Evolutionary conservation across 2,888 invertebrate genomes (phyloP).

Genomic region (Dicycla oo): DNA sequence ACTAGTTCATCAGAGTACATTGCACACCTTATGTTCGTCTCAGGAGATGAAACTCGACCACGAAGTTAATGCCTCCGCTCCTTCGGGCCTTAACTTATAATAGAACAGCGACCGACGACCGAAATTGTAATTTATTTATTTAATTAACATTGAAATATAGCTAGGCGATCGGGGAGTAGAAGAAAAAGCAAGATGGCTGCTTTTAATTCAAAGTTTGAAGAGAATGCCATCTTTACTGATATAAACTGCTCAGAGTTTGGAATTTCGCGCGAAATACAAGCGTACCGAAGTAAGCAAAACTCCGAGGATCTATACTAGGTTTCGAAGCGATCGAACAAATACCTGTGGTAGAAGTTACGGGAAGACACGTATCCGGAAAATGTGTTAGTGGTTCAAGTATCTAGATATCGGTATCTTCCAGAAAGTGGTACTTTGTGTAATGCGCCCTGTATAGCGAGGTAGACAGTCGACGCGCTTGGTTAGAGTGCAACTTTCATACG

Average conservation of each 20-base stretch:
- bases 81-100: constrained; percentile 61
- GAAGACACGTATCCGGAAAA: background rate
- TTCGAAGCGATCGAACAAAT: background rate
- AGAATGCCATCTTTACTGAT: background rate
- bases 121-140: constrained; percentile 61
- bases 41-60: constrained; percentile 61
- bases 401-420: background rate
- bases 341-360: background rate
- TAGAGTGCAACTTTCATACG: too few species aligned
- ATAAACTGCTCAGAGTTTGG: background rate
- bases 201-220: constrained; percentile 2
- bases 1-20: constrained; percentile 39
- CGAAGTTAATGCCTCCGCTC: constrained; percentile 60
- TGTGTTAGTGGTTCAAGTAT: background rate
- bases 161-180: constrained; percentile 6
- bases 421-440: background rate
- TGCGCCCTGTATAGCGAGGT: background rate
- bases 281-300: background rate
- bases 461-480: too few species aligned
- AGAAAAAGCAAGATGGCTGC: constrained; percentile 6
- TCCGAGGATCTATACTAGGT: background rate
- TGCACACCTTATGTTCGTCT: constrained; percentile 38
- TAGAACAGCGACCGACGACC: constrained; percentile 52
- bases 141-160: constrained; percentile 55
- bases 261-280: background rate